Conservation (phyloP, 2,888 invertebrate species). For the Andricus quercusramuli region DNA sequence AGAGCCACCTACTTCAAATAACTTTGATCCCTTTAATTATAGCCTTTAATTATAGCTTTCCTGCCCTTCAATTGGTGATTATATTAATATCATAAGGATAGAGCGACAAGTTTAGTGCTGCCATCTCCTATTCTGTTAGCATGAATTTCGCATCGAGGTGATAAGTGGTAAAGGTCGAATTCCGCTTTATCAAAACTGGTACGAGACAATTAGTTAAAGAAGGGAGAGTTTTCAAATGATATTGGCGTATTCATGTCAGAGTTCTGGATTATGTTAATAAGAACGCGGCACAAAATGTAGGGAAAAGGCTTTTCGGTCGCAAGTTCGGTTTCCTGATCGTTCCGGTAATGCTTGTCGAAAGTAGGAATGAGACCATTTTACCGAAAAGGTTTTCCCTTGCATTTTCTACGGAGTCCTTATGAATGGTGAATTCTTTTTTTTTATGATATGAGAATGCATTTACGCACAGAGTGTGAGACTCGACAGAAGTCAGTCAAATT, state of each 20-base stretch:
- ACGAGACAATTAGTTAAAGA: background rate
- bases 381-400: too few species aligned
- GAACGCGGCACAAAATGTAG: too few species aligned
- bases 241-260: background rate
- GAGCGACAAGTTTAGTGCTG: background rate
- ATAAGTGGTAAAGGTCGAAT: slow-evolving; percentile 3
- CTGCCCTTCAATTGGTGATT: background rate
- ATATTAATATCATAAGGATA: background rate
- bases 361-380: too few species aligned
- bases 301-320: too few species aligned
- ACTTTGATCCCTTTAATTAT: background rate
- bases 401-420: background rate
- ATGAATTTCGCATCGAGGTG: background rate
- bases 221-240: background rate
- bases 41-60: background rate
- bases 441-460: too few species aligned
- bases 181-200: slow-evolving; percentile 1
- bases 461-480: too few species aligned
- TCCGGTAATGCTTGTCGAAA: too few species aligned
- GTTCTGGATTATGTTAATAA: background rate
- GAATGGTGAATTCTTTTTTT: background rate
- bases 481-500: too few species aligned
- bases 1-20: background rate
- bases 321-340: too few species aligned
- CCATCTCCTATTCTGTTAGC: background rate